Evolutionary conservation across 2,113 vertebrate genomes (phyloP), one percentile per base, ranked within the genome.

Genomic region (Hippocampus barbouri): DNA sequence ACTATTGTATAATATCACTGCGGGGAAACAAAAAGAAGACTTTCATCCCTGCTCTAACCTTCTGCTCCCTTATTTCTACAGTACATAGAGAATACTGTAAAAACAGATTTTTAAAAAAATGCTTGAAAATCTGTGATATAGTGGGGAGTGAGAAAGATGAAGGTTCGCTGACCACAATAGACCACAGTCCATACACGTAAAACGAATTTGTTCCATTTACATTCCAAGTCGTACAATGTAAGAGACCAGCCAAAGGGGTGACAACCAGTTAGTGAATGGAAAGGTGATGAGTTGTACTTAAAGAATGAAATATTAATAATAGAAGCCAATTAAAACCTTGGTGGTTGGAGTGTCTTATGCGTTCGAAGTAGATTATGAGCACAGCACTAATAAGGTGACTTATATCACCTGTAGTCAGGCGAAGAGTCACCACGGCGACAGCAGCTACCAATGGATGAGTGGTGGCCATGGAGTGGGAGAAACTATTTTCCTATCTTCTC

Each of bases 271-370:
- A 67, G 72, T 12, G 57, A 72, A 79, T 79, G 40, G 47, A 84
- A 81, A 88, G 83, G 89, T 87, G 82, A 81, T 68, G 73, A 59
- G 73, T 71, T 66, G 75, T 80, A 77, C 86, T 89, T 81, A 81
- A 87, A 83, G 49, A 77, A 86, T 88, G 15, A 84, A 88, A 88
- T 87, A 88, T 90, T 86, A 79, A 90, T 85, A 79, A 66, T 70
- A 63, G 71, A 74, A 79, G 77, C 83, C 87, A 88, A 89, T 90
- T 89, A 89, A 89, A 87, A 79, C 57, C 49, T 68, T 72, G 71
- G 69, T 80, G 76, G 78, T 56, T 7, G 5, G 69, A 74, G 83
- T 86, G 83, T 85, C 86, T 76, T 72, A 77, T 69, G 83, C 84
- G 85, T 88, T 77, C 74, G 69, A 76, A 81, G 71, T 38, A 86